Evolutionary conservation across 2,888 invertebrate species (phyloP).

Genomic region (Drosophila meridiana): DNA sequence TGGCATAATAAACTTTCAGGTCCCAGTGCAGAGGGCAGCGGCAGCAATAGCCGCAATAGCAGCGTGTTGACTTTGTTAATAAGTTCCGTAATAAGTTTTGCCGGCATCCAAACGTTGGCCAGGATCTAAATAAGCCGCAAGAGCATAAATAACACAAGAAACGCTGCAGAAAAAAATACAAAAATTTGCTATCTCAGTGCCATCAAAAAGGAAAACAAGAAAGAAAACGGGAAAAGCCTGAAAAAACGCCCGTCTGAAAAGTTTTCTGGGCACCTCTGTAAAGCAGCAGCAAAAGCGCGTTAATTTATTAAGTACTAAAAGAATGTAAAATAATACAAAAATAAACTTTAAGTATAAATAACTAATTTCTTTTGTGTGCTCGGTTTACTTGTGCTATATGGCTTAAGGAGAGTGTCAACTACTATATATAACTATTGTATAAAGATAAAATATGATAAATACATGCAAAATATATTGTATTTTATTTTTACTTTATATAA

Average conservation of each 20-base stretch:
- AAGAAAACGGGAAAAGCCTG: not conserved
- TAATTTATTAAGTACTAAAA: not conserved
- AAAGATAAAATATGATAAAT: no score
- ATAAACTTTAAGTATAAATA: not conserved
- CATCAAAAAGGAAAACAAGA: constrained; percentile 14
- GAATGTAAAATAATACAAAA: not conserved
- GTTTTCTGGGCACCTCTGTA: not conserved
- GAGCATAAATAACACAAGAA: constrained; percentile 64
- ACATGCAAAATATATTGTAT: no score
- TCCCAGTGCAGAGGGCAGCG: constrained; percentile 38
- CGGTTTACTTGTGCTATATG: not conserved
- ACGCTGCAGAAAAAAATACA: constrained; percentile 25
- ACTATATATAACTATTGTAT: no score
- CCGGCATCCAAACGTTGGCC: constrained; percentile 40
- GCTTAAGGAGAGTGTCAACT: no score
- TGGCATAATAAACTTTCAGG: constrained; percentile 73
- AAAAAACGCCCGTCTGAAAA: constrained; percentile 9
- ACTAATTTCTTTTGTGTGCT: not conserved
- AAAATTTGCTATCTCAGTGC: constrained; percentile 12
- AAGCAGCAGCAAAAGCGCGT: not conserved
- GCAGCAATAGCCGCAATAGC: constrained; percentile 6
- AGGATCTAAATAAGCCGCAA: constrained; percentile 58
- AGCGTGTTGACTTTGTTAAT: constrained; percentile 80
- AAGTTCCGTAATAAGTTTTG: constrained; percentile 78
- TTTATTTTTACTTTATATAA: no score